These are phyloP conservation scores for Aricia agestis DNA, from an alignment of 1,140 invertebrate genomes.

Conservation along the genomic window DNA sequence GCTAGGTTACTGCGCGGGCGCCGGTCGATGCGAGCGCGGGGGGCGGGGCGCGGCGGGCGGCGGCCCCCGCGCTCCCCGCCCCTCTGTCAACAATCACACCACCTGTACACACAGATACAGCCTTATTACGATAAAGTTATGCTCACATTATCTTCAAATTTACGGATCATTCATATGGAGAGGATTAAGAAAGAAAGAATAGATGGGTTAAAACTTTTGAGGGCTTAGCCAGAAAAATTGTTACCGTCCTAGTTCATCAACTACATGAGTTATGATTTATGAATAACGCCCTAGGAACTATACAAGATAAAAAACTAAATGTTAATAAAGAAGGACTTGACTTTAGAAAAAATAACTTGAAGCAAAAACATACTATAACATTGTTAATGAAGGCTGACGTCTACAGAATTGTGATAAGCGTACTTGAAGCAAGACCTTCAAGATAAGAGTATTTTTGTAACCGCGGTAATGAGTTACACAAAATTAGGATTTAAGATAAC, in stretches of 20 bases:
- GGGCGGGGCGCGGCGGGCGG: slow-evolving; percentile 37
- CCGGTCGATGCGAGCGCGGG: slow-evolving; percentile 35
- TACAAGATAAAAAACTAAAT: too few species aligned
- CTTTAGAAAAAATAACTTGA: too few species aligned
- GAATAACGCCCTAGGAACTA: too few species aligned
- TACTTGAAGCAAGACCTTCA: slow-evolving; percentile 2
- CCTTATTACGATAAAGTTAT: background rate
- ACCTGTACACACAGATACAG: slow-evolving; percentile 35
- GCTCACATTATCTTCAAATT: background rate
- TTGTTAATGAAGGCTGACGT: slow-evolving; percentile 15
- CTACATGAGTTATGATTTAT: too few species aligned
- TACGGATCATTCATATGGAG: background rate
- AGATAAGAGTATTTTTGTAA: slow-evolving; percentile 5
- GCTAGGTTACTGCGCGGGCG: slow-evolving; percentile 61
- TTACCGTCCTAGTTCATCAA: too few species aligned
- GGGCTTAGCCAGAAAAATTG: too few species aligned
- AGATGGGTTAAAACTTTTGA: too few species aligned
- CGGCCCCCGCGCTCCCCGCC: slow-evolving; percentile 39
- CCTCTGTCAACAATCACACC: slow-evolving; percentile 59
- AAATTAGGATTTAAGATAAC: background rate
- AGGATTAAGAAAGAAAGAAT: background rate
- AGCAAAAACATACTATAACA: slow-evolving; percentile 24
- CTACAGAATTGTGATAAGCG: background rate
- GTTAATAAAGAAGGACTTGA: too few species aligned
- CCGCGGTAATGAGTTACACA: background rate